Percentiles rank a stretch among this genome's conserved stretches.
phyloP scores from a whole-genome alignment of 2,113 vertebrate genomes.

The Bubo bubo region DNA sequence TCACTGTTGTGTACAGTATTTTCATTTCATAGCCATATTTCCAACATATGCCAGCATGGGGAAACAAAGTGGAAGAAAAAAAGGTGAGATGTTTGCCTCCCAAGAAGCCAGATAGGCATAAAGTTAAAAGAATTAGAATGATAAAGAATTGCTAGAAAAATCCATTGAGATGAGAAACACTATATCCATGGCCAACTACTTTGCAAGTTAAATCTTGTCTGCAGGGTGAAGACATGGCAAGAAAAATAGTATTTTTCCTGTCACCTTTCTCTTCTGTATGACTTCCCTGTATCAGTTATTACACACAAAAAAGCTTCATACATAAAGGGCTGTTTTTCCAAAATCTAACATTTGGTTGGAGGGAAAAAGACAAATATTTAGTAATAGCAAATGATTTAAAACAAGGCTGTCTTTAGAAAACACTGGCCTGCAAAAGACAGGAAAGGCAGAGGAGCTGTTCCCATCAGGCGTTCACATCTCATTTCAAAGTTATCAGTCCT shows the following conservation, averaged over 20 bases:
- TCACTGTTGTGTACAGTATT: background rate
- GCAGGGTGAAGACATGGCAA: background rate
- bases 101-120: background rate
- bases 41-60: background rate
- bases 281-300: background rate
- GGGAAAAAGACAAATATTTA: background rate
- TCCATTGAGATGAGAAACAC: background rate
- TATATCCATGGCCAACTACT: background rate
- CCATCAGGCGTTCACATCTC: background rate
- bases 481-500: background rate
- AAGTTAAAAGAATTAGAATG: background rate
- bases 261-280: background rate
- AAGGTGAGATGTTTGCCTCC: background rate
- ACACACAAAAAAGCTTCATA: background rate
- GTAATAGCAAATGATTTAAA: background rate
- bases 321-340: background rate
- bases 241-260: background rate
- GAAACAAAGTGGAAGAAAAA: background rate
- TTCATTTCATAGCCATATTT: background rate
- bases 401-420: background rate
- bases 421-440: background rate
- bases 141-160: background rate
- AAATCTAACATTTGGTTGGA: background rate
- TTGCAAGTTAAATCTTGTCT: background rate
- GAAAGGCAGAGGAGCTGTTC: background rate